These are phyloP conservation scores for Odocoileus virginianus DNA, from an alignment of 2,113 vertebrate genomes.

Conservation along the genomic window DNA sequence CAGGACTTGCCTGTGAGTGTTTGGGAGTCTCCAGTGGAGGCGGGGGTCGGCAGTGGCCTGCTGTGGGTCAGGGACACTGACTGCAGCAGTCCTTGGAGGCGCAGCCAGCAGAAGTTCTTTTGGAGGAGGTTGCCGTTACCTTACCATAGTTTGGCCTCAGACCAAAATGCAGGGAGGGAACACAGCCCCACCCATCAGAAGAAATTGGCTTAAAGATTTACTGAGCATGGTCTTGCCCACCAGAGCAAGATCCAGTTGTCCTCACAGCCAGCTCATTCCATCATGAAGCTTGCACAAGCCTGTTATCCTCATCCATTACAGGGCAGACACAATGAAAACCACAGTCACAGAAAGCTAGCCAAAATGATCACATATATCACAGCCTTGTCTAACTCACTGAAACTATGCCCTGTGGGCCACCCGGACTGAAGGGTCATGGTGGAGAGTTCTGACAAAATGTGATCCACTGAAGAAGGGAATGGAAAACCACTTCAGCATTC, in stretches of 20 bases:
- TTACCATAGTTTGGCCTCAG: background rate
- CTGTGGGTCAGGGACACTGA: background rate
- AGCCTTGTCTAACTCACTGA: background rate
- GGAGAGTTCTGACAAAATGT: background rate
- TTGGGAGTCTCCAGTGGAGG: background rate
- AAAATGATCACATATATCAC: background rate
- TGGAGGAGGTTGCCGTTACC: background rate
- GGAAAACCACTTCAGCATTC: background rate
- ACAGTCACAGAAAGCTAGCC: background rate
- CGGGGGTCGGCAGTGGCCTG: fast-evolving
- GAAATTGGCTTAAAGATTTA: background rate
- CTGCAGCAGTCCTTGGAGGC: background rate
- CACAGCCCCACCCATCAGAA: background rate
- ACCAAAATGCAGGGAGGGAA: background rate
- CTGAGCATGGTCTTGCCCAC: background rate
- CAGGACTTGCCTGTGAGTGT: background rate
- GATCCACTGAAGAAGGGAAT: background rate
- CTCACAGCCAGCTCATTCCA: background rate
- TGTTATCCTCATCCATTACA: background rate
- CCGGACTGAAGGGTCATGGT: background rate
- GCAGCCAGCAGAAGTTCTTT: background rate
- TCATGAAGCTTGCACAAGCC: background rate
- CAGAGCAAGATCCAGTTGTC: background rate
- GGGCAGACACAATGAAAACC: background rate
- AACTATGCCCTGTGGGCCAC: background rate